These are phyloP conservation scores for Brachionus plicatilis DNA, from an alignment of 1,140 invertebrate genomes.

Conservation along the genomic window DNA sequence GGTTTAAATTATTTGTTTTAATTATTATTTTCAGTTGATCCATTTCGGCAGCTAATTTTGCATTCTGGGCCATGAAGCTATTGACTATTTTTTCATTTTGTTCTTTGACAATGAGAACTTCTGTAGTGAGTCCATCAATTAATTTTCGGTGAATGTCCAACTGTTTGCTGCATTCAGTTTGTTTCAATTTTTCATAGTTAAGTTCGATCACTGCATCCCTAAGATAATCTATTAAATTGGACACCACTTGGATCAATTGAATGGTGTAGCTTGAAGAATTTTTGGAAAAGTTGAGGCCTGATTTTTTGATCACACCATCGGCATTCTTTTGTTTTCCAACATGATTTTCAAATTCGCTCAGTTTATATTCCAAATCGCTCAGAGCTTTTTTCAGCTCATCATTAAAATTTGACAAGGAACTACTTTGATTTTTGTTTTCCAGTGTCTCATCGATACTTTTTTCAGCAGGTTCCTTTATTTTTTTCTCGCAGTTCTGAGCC, in stretches of 20 bases:
- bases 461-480: not conserved
- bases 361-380: not conserved
- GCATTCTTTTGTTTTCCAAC: not conserved
- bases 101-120: constrained; percentile 24
- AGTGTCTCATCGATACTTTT: not conserved
- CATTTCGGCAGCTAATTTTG: constrained; percentile 19
- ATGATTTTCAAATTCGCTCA: constrained; percentile 16
- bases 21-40: constrained; percentile 21
- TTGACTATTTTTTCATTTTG: constrained; percentile 38
- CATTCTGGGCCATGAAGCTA: not conserved
- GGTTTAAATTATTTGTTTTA: not conserved
- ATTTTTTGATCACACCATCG: not conserved
- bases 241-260: not conserved
- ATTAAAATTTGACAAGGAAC: not conserved
- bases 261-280: constrained; percentile 16
- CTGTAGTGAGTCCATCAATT: constrained; percentile 23
- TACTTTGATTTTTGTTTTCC: not conserved
- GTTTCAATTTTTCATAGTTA: constrained; percentile 34
- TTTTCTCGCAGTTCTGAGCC: not conserved
- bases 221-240: constrained; percentile 14
- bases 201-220: not conserved
- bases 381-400: constrained; percentile 30
- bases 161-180: not conserved
- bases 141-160: constrained; percentile 27
- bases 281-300: not conserved